Conservation (phyloP, 2,888 invertebrate genomes). For the Ryuthela nishihirai region DNA sequence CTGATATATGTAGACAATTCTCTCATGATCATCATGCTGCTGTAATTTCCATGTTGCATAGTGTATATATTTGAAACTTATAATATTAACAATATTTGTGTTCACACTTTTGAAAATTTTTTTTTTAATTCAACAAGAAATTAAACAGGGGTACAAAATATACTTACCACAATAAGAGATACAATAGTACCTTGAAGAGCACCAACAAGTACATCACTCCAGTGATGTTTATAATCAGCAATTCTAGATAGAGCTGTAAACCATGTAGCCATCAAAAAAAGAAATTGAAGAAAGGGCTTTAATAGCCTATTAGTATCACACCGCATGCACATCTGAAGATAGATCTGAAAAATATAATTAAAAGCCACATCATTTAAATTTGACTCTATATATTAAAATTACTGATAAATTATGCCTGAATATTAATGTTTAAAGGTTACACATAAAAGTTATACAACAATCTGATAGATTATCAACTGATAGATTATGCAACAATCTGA, state of each 20-base stretch:
- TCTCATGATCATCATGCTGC: too few relatives aligned
- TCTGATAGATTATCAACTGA: too few relatives aligned
- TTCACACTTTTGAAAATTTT: too few relatives aligned
- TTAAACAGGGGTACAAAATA: too few relatives aligned
- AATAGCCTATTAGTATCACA: conserved; percentile 75
- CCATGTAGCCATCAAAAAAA: conserved; percentile 73
- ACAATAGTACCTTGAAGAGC: conserved; percentile 53
- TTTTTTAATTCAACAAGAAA: too few relatives aligned
- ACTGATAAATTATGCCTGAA: conserved; percentile 7
- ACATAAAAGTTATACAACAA: conserved; percentile 18
- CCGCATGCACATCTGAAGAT: conserved; percentile 77
- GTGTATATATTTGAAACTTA: too few relatives aligned
- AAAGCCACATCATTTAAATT: neutral
- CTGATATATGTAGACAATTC: too few relatives aligned
- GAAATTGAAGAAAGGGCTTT: conserved; percentile 78
- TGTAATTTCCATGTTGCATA: too few relatives aligned
- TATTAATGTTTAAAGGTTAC: conserved; percentile 1
- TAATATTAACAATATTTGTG: too few relatives aligned
- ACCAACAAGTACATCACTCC: conserved; percentile 92
- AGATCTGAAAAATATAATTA: conserved; percentile 59
- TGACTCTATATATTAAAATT: neutral
- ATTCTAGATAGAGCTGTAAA: conserved; percentile 85
- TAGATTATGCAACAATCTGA: too few relatives aligned
- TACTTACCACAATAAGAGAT: conserved; percentile 49
- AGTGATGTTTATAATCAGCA: conserved; percentile 96